These are phyloP conservation scores for Caenorhabditis remanei DNA, from an alignment of 1,140 invertebrate genomes.

Conservation along the genomic window DNA sequence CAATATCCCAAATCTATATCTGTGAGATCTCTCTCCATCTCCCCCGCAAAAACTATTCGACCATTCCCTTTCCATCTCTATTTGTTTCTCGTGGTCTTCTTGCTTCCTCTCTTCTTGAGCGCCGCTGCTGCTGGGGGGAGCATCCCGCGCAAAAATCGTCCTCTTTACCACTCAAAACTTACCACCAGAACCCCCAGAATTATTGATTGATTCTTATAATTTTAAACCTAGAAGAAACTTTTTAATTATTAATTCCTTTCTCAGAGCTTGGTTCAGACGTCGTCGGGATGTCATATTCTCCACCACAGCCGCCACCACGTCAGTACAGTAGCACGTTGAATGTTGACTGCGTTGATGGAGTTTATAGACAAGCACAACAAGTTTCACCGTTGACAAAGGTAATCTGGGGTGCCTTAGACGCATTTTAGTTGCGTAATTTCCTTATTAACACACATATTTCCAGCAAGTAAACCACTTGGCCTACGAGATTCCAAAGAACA, in stretches of 20 bases:
- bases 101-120: constrained; percentile 18
- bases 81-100: constrained; percentile 48
- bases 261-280: not conserved
- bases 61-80: constrained; percentile 18
- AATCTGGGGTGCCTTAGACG: too few species aligned
- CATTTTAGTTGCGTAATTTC: too few species aligned
- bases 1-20: too few species aligned
- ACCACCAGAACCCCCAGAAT: not conserved
- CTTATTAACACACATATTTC: too few species aligned
- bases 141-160: constrained; percentile 13
- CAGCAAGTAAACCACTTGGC: constrained; percentile 78
- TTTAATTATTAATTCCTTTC: not conserved
- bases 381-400: constrained; percentile 66
- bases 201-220: not conserved
- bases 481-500: constrained; percentile 77
- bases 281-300: constrained; percentile 4
- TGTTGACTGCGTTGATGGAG: constrained; percentile 58
- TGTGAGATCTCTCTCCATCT: not conserved
- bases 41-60: constrained; percentile 23
- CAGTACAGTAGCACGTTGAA: constrained; percentile 60
- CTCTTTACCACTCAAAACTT: constrained; percentile 6
- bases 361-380: constrained; percentile 62
- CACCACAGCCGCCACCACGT: constrained; percentile 60
- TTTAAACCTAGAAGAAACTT: not conserved
- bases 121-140: not conserved